Conservation (phyloP, 2,888 invertebrate genomes). For the Chorisops tibialis region DNA sequence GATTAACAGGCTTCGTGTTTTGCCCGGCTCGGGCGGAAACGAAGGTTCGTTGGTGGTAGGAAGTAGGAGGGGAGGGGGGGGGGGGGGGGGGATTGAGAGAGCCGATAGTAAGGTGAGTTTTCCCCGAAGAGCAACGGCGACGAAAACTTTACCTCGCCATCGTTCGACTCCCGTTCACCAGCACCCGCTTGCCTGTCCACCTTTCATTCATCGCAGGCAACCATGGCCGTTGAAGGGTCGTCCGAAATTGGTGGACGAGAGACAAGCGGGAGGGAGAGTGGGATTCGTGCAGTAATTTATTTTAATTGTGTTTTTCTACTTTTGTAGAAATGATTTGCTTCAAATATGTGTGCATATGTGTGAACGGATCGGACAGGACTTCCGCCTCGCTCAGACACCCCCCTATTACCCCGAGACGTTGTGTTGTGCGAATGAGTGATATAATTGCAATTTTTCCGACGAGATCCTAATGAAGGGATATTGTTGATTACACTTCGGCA, state of each 20-base stretch:
- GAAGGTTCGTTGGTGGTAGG: background rate
- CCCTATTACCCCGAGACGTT: background rate
- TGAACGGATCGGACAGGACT: conserved; percentile 1
- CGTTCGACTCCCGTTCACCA: background rate
- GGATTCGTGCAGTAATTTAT: conserved; percentile 29
- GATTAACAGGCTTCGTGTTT: conserved; percentile 37
- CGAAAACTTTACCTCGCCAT: conserved; percentile 10
- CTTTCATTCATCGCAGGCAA: conserved; percentile 15
- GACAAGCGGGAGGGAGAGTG: background rate
- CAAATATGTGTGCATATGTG: conserved; percentile 21
- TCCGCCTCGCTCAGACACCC: background rate
- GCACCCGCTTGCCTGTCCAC: background rate
- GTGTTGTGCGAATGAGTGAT: conserved; percentile 19
- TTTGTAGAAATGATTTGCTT: conserved; percentile 30
- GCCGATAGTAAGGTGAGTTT: background rate
- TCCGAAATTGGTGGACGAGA: background rate
- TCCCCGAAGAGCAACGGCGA: background rate
- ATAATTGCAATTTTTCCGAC: conserved; percentile 34
- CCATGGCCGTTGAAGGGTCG: background rate
- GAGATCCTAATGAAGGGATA: conserved; percentile 34
- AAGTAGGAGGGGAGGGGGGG: background rate
- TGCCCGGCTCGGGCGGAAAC: background rate
- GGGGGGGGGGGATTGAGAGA: too few relatives aligned
- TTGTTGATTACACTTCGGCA: conserved; percentile 32
- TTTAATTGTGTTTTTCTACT: conserved; percentile 35